Evolutionary conservation across 2,888 invertebrate genomes (phyloP), one percentile per base, ranked within the genome.

Genomic region (Chymomyza fuscimana): DNA sequence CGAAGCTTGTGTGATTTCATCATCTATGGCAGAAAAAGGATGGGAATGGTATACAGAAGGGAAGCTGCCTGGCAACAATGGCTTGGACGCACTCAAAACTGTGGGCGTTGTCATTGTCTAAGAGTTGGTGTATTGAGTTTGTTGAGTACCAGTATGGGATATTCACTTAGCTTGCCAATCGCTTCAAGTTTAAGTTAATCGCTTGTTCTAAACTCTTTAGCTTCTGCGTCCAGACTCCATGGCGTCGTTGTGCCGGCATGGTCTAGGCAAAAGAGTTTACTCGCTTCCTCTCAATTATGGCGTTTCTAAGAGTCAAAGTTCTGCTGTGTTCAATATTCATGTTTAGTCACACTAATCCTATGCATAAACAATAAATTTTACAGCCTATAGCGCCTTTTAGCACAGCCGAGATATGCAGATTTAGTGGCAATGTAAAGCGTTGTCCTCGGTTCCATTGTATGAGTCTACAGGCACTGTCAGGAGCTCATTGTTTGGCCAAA

Each of bases 281-380:
- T 36, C 36, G 65, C 65, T 25, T 51, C 25, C 46, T 60, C 59
- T 25, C 58, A 46, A 12, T 12, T 46, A 12, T 10, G 9, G 29
- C 58, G 25, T 25, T 25, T 25, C 25, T 15, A 12, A 46, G 12
- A 10, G 40, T 46, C 40, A 10, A 46, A 32, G 32, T 46, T 12
- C 12, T 46, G 40, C 40, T 46, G 3, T 4, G 40, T 46, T 46
- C 40, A 46, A 46, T 46, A 46, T 46, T 79, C 73, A 81, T 84
- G 84, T 82, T 82, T 79, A 82, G 81, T 81, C 82, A 72, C 79
- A 73, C 84, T 82, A 82, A 82, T 81, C 81, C 80, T 76, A 76
- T 80, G 81, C 79, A 74, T 79, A 82, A 82, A 82, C 84, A 82
- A 82, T 71, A 76, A 82, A 82, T 82, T 78, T 65, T 66, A 22